Conservation (phyloP, 2,797 vertebrate species). For the Danio tinwini region DNA sequence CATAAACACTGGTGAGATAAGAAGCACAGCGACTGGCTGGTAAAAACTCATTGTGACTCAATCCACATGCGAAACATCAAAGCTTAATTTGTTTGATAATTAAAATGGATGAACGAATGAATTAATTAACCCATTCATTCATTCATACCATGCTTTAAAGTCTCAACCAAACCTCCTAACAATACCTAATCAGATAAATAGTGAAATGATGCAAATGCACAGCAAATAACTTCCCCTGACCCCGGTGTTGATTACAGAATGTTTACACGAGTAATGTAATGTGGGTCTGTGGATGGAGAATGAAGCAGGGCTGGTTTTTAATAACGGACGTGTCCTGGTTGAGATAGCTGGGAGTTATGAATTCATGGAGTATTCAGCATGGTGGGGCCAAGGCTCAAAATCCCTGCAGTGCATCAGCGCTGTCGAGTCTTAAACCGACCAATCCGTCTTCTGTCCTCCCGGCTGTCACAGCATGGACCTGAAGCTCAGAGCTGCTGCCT, state of each 20-base stretch:
- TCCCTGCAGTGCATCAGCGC: slow-evolving; percentile 51
- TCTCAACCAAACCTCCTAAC: not conserved
- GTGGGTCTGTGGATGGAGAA: slow-evolving; percentile 40
- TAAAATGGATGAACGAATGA: no score
- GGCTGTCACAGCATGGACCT: slow-evolving; percentile 52
- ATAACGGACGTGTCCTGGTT: slow-evolving; percentile 54
- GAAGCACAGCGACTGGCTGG: not conserved
- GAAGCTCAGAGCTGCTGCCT: slow-evolving; percentile 34
- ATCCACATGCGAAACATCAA: not conserved
- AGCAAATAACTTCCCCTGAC: slow-evolving; percentile 18
- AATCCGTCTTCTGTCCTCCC: slow-evolving; percentile 55
- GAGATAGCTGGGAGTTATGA: slow-evolving; percentile 52
- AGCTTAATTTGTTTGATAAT: no score
- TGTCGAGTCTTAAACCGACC: slow-evolving; percentile 52
- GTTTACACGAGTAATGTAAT: slow-evolving; percentile 53
- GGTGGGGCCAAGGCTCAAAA: slow-evolving; percentile 52
- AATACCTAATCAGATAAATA: slow-evolving; percentile 34
- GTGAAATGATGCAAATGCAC: slow-evolving; percentile 41
- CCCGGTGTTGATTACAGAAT: slow-evolving; percentile 54
- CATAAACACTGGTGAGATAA: slow-evolving; percentile 40
- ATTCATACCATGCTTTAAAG: not conserved
- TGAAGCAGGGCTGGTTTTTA: slow-evolving; percentile 55
- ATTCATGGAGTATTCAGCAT: slow-evolving; percentile 51
- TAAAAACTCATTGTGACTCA: slow-evolving; percentile 16
- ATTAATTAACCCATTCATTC: no score